These are phyloP conservation scores for Eurytoma adleriae DNA, from an alignment of 2,888 invertebrate species.

Conservation along the genomic window DNA sequence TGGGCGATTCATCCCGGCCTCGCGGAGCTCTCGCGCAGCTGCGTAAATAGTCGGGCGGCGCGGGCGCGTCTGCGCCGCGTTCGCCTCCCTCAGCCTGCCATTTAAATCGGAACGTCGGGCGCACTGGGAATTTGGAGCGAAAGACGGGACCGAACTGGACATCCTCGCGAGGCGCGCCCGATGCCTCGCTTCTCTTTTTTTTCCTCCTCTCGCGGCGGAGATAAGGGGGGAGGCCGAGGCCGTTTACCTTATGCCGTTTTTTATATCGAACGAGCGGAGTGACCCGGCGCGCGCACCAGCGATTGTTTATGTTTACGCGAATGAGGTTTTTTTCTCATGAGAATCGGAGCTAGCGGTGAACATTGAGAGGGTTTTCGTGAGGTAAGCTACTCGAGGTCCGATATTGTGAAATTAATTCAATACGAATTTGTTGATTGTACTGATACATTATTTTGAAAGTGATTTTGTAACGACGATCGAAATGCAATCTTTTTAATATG, in stretches of 20 bases:
- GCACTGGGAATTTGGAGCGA: conserved; percentile 39
- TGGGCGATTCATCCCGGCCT: too few relatives aligned
- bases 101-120: not conserved
- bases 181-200: conserved; percentile 7
- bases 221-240: not conserved
- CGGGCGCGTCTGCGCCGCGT: not conserved
- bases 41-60: conserved; percentile 6
- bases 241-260: not conserved
- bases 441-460: too few relatives aligned
- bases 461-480: too few relatives aligned
- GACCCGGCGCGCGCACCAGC: too few relatives aligned
- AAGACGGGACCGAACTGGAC: not conserved
- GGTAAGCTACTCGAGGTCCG: too few relatives aligned
- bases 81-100: conserved; percentile 15
- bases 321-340: not conserved
- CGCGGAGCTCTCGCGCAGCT: not conserved
- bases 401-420: too few relatives aligned
- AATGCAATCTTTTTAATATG: too few relatives aligned
- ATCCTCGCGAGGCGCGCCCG: conserved; percentile 3
- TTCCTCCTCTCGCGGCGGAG: not conserved
- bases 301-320: conserved; percentile 2
- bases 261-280: not conserved
- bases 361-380: too few relatives aligned
- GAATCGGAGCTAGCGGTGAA: not conserved
- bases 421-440: too few relatives aligned